These are phyloP conservation scores for Eufriesea mexicana DNA, from an alignment of 1,140 invertebrate species.

Conservation along the genomic window DNA sequence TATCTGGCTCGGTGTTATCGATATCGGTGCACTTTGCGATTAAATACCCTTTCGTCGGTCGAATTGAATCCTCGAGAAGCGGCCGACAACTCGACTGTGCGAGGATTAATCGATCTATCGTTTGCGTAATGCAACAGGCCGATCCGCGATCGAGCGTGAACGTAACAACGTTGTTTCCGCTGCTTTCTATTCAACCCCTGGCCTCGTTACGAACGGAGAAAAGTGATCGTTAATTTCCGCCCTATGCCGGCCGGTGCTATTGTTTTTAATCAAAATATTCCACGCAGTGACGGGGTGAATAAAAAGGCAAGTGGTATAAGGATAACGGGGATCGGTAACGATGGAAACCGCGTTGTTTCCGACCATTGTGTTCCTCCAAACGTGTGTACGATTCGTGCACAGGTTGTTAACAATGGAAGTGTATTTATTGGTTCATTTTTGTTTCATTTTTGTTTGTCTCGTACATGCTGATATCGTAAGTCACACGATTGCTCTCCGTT, in stretches of 20 bases:
- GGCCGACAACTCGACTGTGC: not conserved
- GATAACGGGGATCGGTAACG: no score
- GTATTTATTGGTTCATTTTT: no score
- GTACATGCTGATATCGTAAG: no score
- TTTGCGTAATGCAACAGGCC: conserved; percentile 1
- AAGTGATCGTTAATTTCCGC: not conserved
- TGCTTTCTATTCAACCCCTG: not conserved
- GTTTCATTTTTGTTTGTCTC: no score
- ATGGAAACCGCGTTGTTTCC: no score
- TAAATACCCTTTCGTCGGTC: not conserved
- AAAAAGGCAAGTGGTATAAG: not conserved
- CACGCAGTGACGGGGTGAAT: fast-evolving
- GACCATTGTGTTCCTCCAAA: no score
- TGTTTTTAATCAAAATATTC: not conserved
- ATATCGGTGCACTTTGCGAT: not conserved
- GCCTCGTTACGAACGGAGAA: not conserved
- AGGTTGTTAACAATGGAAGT: no score
- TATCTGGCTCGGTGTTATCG: not conserved
- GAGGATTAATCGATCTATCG: conserved; percentile 1
- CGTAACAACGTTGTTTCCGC: not conserved
- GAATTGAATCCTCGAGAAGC: not conserved
- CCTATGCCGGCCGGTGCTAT: not conserved
- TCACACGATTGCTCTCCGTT: no score
- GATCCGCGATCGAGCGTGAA: not conserved
- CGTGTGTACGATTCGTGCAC: no score